Evolutionary conservation across 2,113 vertebrate species (phyloP).

Genomic region (Mola mola): DNA sequence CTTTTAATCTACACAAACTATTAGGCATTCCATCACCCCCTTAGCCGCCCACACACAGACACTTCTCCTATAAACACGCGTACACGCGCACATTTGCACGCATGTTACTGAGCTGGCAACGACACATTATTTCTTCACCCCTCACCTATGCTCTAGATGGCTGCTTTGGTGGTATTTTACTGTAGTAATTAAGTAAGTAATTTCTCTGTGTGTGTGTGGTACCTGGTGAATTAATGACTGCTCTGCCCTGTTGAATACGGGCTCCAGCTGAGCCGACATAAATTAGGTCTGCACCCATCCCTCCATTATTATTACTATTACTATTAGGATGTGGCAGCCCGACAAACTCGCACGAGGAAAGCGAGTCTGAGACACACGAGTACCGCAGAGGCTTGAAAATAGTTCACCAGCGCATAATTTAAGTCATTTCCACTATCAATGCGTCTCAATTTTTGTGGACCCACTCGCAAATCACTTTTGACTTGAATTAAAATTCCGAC

Average conservation of each 20-base stretch:
- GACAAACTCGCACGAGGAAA: conserved; percentile 46
- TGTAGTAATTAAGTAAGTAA: conserved; percentile 23
- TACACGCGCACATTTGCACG: conserved; percentile 56
- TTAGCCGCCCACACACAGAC: conserved; percentile 65
- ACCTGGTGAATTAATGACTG: conserved; percentile 74
- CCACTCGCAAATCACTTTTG: not conserved
- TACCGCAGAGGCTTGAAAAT: conserved; percentile 23
- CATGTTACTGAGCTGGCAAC: conserved; percentile 52
- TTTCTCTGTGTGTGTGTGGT: conserved; percentile 35
- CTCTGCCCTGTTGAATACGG: conserved; percentile 52
- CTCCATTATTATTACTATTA: conserved; percentile 69
- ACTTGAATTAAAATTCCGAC: conserved; percentile 35
- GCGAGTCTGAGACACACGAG: conserved; percentile 20
- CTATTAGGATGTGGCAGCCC: conserved; percentile 55
- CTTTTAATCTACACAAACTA: conserved; percentile 74
- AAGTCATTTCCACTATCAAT: not conserved
- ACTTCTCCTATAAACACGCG: conserved; percentile 71
- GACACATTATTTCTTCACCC: conserved; percentile 45
- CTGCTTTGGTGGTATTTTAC: conserved; percentile 48
- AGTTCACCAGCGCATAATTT: conserved; percentile 28
- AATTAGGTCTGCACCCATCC: conserved; percentile 65
- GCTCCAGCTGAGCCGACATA: conserved; percentile 74
- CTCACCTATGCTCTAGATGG: conserved; percentile 49
- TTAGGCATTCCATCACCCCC: conserved; percentile 61
- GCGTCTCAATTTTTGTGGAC: not conserved